Evolutionary conservation across 2,113 vertebrate species (phyloP), one percentile per base, ranked within the genome.

Genomic region (Hiodon tergisus): DNA sequence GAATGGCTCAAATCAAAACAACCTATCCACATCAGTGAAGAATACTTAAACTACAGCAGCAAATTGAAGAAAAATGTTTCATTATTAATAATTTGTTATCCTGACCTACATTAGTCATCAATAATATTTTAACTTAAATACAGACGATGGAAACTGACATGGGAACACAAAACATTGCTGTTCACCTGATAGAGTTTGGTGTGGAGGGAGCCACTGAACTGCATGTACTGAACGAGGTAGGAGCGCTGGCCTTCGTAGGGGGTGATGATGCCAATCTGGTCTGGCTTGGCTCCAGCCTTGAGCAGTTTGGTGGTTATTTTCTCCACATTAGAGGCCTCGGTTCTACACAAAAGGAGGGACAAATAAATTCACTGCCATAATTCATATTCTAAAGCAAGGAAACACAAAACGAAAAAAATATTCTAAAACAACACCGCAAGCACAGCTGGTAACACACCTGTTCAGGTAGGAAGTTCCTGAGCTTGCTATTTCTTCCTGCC

Each of bases 201-300:
- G 84, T 99, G 97, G 83, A 99, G 86, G 47, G 97, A 99, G 74
- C 97, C 97, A 0, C 97, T 99, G 88, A 99, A 99, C 81, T 99
- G 97, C 97, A 99, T 99, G 90, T 99, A 99, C 84, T 99, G 97
- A 81, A 99, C 97, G 90, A 99, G 89, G 82, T 99, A 99, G 11
- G 97, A 99, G 58, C 97, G 91, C 83, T 99, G 97, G 0, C 97
- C 97, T 85, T 98, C 97, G 0, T 98, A 99, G 0, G 97, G 97
- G 0, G 97, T 99, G 82, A 99, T 99, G 83, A 99, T 98, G 67
- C 97, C 97, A 0, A 99, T 99, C 89, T 99, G 97, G 85, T 98
- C 97, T 0, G 97, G 97, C 77, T 98, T 99, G 76, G 97, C 97
- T 4, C 97, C 97, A 0, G 97, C 97, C 80, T 99, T 99, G 78